These are phyloP conservation scores for Parambassis ranga DNA, from an alignment of 2,797 vertebrate species.

Conservation along the genomic window DNA sequence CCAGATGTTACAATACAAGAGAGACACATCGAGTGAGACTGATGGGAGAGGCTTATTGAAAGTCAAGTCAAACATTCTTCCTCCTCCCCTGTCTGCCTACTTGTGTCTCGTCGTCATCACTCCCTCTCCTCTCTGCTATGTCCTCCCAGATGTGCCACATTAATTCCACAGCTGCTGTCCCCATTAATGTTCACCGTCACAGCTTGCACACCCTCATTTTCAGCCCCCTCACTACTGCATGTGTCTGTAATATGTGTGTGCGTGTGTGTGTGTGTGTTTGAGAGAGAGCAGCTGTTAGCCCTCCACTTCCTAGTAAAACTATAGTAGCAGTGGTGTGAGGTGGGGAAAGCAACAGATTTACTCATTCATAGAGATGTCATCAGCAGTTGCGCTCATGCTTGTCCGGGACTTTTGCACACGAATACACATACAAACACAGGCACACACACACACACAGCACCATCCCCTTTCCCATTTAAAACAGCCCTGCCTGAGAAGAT, in stretches of 20 bases:
- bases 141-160: slow-evolving; percentile 80
- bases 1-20: slow-evolving; percentile 23
- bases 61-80: slow-evolving; percentile 55
- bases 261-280: slow-evolving; percentile 10
- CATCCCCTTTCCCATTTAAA: slow-evolving; percentile 59
- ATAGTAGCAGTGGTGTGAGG: slow-evolving; percentile 57
- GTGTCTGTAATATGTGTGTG: neutral
- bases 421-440: slow-evolving; percentile 7
- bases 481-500: slow-evolving; percentile 60
- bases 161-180: slow-evolving; percentile 81
- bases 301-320: slow-evolving; percentile 53
- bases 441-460: slow-evolving; percentile 12
- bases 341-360: slow-evolving; percentile 56
- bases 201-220: slow-evolving; percentile 71
- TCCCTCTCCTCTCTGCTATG: slow-evolving; percentile 38
- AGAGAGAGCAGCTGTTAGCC: slow-evolving; percentile 59
- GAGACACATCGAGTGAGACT: slow-evolving; percentile 20
- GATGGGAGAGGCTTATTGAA: slow-evolving; percentile 45
- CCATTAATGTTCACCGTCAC: slow-evolving; percentile 78
- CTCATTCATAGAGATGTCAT: slow-evolving; percentile 68
- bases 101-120: slow-evolving; percentile 37
- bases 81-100: slow-evolving; percentile 27
- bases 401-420: slow-evolving; percentile 25
- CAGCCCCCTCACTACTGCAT: slow-evolving; percentile 14
- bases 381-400: slow-evolving; percentile 61